Evolutionary conservation across 1,140 invertebrate genomes (phyloP).

Genomic region (Drosophila setifemur): DNA sequence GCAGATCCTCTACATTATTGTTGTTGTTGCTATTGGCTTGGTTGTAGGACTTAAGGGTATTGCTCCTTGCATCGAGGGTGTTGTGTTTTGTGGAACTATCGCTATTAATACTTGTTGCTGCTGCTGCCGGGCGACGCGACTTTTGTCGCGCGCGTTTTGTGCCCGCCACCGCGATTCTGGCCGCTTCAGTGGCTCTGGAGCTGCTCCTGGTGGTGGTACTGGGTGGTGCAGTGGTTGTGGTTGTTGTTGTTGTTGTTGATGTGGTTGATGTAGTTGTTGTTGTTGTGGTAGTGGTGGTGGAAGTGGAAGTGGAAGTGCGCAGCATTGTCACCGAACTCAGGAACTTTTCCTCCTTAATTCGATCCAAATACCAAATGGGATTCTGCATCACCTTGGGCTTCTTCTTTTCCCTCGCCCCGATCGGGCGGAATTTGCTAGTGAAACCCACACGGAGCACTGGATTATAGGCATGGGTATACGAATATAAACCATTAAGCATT

Average conservation of each 20-base stretch:
- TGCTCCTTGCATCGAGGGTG: slow-evolving; percentile 33
- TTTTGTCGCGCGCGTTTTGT: slow-evolving; percentile 51
- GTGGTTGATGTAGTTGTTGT: slow-evolving; percentile 32
- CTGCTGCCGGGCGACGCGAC: slow-evolving; percentile 31
- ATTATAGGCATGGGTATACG: slow-evolving; percentile 64
- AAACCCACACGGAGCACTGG: slow-evolving; percentile 57
- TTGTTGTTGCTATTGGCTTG: slow-evolving; percentile 54
- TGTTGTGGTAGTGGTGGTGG: slow-evolving; percentile 4
- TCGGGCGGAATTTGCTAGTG: slow-evolving; percentile 61
- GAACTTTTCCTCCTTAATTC: too few relatives aligned
- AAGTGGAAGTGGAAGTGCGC: slow-evolving; percentile 29
- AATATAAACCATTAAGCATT: slow-evolving; percentile 58
- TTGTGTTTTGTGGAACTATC: slow-evolving; percentile 54
- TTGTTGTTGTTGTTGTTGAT: slow-evolving; percentile 30
- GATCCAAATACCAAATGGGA: slow-evolving; percentile 50
- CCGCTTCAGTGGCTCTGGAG: slow-evolving; percentile 30
- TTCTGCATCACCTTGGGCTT: slow-evolving; percentile 35
- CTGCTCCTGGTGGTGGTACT: slow-evolving; percentile 30
- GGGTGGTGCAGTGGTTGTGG: slow-evolving; percentile 25
- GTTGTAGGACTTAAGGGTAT: slow-evolving; percentile 60
- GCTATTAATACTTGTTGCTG: slow-evolving; percentile 80
- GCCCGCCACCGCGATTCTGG: slow-evolving; percentile 47
- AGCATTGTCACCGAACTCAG: slow-evolving; percentile 34
- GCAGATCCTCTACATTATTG: slow-evolving; percentile 24
- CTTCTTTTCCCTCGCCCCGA: slow-evolving; percentile 52